These are phyloP conservation scores for Halocynthia aurantium DNA, from an alignment of 23 tunicate species.

Conservation along the genomic window DNA sequence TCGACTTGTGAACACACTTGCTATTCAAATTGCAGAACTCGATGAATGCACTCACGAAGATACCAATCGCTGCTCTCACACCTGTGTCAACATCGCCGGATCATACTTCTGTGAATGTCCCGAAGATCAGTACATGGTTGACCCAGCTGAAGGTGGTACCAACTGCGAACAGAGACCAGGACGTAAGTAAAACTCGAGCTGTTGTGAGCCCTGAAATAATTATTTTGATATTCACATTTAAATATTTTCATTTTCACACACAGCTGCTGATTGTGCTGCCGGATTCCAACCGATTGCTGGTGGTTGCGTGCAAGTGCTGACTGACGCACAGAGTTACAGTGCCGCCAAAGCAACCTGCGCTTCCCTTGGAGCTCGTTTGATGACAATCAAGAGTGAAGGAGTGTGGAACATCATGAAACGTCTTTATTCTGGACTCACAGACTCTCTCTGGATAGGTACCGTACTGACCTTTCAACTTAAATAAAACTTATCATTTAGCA, in stretches of 20 bases:
- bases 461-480: no score
- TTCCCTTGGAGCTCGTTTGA: slow-evolving; percentile 46
- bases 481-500: no score
- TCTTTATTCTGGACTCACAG: slow-evolving; percentile 10
- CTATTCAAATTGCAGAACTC: slow-evolving; percentile 17
- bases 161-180: slow-evolving; percentile 69
- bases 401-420: slow-evolving; percentile 14
- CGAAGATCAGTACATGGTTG: slow-evolving; percentile 22
- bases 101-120: slow-evolving; percentile 85
- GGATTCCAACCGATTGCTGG: slow-evolving; percentile 62
- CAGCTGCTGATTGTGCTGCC: slow-evolving; percentile 83
- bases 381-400: slow-evolving; percentile 40
- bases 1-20: not conserved
- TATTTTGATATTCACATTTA: not conserved
- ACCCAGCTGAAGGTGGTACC: slow-evolving; percentile 12
- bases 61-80: slow-evolving; percentile 37
- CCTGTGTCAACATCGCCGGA: slow-evolving; percentile 53
- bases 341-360: slow-evolving; percentile 61
- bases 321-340: slow-evolving; percentile 24
- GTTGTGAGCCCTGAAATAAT: not conserved
- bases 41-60: slow-evolving; percentile 43
- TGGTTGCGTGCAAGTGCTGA: slow-evolving; percentile 41
- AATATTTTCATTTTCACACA: not conserved
- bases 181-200: slow-evolving; percentile 18
- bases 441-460: slow-evolving; percentile 55